Base-by-base conservation (phyloP, 2,113 vertebrate species). In the Amphilophus citrinellus region DNA sequence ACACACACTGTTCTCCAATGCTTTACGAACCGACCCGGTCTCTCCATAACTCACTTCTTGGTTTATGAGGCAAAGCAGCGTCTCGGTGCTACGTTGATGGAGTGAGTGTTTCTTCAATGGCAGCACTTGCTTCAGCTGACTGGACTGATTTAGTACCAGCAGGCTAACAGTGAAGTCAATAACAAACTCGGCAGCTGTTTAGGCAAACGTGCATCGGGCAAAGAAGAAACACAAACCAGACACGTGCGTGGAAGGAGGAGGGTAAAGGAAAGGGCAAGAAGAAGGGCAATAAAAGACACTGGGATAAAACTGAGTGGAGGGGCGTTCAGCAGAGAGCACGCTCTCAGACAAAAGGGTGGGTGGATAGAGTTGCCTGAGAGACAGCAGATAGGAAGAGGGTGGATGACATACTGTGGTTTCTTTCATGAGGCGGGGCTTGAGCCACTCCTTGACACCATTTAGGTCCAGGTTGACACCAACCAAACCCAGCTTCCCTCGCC, bases 401-500 rank as follows among this genome's bases (percentile, higher is more conserved):
- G 56, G 77, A 22, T 86, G 79, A 95, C 98, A 95, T 93, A 99
- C 98, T 22, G 87, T 95, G 22, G 96, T 95, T 88, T 99, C 98
- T 20, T 87, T 96, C 90, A 98, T 97, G 92, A 99, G 94, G 7
- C 95, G 96, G 5, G 95, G 84, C 82, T 97, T 98, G 77, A 99
- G 96, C 98, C 98, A 99, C 77, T 95, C 94, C 85, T 94, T 96
- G 89, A 99, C 97, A 14, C 97, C 97, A 3, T 96, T 95, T 93
- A 99, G 93, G 77, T 97, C 96, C 83, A 99, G 96, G 90, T 99
- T 96, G 81, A 99, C 97, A 7, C 97, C 98, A 13, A 99, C 96
- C 61, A 99, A 95, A 2, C 98, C 98, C 27, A 99, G 97, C 92
- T 99, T 99, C 83, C 98, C 98, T 63, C 98, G 96, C 10, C 98